Evolutionary conservation across 1,140 invertebrate species (phyloP), one percentile per base, ranked within the genome.

Genomic region (Sarcophaga bullata): DNA sequence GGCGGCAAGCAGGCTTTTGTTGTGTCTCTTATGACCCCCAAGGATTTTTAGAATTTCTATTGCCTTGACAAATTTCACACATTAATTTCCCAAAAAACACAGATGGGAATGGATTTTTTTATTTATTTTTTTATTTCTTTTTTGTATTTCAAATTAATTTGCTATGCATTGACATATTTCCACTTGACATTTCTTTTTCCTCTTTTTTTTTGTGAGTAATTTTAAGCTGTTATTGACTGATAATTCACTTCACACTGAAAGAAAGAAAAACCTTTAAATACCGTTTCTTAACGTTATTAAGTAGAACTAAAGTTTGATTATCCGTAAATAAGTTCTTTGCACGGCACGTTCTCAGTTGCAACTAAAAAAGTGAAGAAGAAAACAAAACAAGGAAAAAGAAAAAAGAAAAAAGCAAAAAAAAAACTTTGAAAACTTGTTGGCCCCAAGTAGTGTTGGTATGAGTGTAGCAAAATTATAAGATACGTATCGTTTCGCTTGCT

Each of bases 321-420:
- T 68, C 62, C 62, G 62, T 68, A 19, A 68, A 68, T 17, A 68
- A 68, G 62, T 68, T 68, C 62, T 68, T 68, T 68, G 17, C 62
- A 68, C 62, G 17, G 17, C 62, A 68, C 62, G 62, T 68, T 68
- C 62, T 68, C 19, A 68, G 17, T 68, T 68, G 62, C 62, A 68
- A 68, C 62, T 68, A 25, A 68, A 68, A 68, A n/a, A 37, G 25
- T 37, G 25, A 37, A 2, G 25, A 37, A 37, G 25, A 37, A 37
- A 37, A 37, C 25, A 37, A 37, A 37, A 37, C 25, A 37, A 1
- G 4, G n/a, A n/a, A n/a, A n/a, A n/a, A n/a, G n/a, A n/a, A n/a
- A n/a, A 37, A 37, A 37, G 4, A 37, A 37, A 37, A 37, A 37
- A 37, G n/a, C n/a, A 37, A 37, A 37, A 37, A 37, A 37, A 37